Conservation (phyloP, 92 coral and sea anemone genomes). For the Heliopora coerulea region DNA sequence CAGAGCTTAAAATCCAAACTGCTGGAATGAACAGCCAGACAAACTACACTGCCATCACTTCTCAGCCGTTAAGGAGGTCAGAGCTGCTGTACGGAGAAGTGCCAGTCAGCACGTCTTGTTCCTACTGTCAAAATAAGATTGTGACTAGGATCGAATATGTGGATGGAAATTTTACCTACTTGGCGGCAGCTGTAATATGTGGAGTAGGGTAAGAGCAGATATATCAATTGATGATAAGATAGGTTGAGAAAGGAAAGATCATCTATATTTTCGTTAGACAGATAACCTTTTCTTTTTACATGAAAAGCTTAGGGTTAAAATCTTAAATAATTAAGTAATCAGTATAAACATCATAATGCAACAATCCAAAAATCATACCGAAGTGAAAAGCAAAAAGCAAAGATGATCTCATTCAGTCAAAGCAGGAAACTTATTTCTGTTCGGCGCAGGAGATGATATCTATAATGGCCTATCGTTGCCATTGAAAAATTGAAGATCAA, state of each 20-base stretch:
- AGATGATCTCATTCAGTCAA: background rate
- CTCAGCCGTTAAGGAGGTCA: conserved; percentile 54
- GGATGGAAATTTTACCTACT: conserved; percentile 81
- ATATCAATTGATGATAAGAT: no score
- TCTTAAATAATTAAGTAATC: no score
- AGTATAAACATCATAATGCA: no score
- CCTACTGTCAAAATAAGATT: conserved; percentile 80
- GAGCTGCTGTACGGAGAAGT: conserved; percentile 74
- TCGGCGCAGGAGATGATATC: no score
- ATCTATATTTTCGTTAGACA: no score
- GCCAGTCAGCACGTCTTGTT: conserved; percentile 71
- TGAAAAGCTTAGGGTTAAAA: no score
- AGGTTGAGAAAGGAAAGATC: no score
- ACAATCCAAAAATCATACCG: background rate
- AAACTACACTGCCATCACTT: conserved; percentile 56
- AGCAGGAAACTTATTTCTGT: no score
- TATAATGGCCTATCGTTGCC: no score
- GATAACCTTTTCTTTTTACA: no score
- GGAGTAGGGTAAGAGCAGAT: conserved; percentile 79
- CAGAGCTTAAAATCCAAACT: background rate
- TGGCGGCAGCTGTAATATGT: conserved; percentile 71
- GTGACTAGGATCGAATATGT: conserved; percentile 70
- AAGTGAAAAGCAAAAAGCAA: background rate
- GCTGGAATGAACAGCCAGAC: background rate
- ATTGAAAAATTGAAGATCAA: no score